phyloP scores from a whole-genome alignment of 2,797 vertebrate species.

The Helicolenus hilgendorfi region DNA sequence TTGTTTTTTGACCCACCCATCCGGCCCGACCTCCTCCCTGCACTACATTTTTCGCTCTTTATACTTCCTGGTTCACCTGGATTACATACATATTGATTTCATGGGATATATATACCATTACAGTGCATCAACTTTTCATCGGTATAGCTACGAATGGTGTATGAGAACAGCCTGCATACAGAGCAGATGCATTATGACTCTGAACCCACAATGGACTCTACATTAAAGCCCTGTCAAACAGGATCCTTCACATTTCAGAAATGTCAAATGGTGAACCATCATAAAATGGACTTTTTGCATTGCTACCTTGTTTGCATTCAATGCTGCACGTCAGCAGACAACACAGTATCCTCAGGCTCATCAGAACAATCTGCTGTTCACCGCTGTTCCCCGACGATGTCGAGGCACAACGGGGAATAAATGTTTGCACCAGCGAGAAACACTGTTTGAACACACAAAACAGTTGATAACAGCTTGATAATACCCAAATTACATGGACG shows the following conservation, averaged over 20 bases:
- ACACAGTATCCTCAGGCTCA: constrained; percentile 34
- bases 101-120: too few species aligned
- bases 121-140: too few species aligned
- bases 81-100: too few species aligned
- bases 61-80: too few species aligned
- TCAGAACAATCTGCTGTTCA: constrained; percentile 53
- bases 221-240: background rate
- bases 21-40: too few species aligned
- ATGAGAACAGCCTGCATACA: too few species aligned
- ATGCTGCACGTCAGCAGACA: constrained; percentile 20
- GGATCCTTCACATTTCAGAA: background rate
- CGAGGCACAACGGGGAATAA: constrained; percentile 12
- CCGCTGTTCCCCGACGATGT: constrained; percentile 36
- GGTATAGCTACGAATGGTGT: too few species aligned
- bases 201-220: background rate
- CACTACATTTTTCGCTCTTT: too few species aligned
- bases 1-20: too few species aligned
- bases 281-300: background rate
- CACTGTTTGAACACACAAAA: constrained; percentile 5
- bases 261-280: background rate
- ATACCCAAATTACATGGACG: background rate
- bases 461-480: background rate
- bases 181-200: background rate
- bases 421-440: constrained; percentile 25
- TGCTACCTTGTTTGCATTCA: constrained; percentile 43